phyloP scores from a whole-genome alignment of 2,797 vertebrate species.

The Enteromius thamalakanensis region DNA sequence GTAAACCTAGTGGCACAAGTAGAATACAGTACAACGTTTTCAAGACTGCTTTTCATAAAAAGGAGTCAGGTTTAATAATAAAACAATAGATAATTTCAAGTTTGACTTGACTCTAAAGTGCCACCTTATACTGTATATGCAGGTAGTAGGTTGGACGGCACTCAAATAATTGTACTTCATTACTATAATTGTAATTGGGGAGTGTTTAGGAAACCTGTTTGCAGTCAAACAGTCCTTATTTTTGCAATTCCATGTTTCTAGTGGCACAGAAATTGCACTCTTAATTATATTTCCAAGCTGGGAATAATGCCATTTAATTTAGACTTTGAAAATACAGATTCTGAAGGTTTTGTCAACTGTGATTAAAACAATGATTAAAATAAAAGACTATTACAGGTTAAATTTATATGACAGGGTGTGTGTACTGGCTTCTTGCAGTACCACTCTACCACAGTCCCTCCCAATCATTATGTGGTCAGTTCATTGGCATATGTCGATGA shows the following conservation, averaged over 20 bases:
- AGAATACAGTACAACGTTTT: background rate
- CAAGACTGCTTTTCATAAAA: background rate
- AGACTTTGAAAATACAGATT: background rate
- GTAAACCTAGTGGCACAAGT: background rate
- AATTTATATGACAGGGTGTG: slow-evolving; percentile 7
- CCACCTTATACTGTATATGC: background rate
- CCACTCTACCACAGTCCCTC: slow-evolving; percentile 4
- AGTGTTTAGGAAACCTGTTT: background rate
- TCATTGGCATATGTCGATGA: background rate
- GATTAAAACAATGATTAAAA: background rate
- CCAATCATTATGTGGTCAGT: slow-evolving; percentile 6
- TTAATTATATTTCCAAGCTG: background rate
- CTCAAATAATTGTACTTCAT: slow-evolving; percentile 1
- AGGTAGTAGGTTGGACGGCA: background rate
- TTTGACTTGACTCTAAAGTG: background rate
- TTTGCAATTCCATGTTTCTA: background rate
- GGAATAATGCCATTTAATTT: background rate
- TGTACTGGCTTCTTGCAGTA: background rate
- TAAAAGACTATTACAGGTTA: background rate
- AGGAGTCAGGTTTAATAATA: background rate
- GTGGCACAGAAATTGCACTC: background rate
- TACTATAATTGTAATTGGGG: background rate
- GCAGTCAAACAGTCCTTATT: slow-evolving; percentile 1
- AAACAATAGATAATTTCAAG: background rate
- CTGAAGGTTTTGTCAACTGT: background rate